Conservation (phyloP, 2,113 vertebrate genomes). For the Nannospalax galili region DNA sequence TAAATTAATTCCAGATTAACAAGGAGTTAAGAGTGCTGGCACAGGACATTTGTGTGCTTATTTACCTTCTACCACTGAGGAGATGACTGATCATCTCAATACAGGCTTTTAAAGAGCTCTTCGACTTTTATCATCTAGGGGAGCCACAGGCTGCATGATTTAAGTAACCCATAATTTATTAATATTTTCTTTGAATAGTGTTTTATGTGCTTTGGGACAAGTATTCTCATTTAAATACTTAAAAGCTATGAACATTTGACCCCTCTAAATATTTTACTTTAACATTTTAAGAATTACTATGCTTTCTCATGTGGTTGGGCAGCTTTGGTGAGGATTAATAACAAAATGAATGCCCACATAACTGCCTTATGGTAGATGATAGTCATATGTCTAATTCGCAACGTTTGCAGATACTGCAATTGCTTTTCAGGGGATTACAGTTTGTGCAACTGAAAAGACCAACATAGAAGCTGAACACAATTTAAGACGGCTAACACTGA, state of each 20-base stretch:
- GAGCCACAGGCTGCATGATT: constrained; percentile 64
- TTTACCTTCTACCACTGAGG: constrained; percentile 43
- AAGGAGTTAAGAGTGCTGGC: constrained; percentile 69
- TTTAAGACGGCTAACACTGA: not conserved
- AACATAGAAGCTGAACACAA: not conserved
- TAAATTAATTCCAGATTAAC: constrained; percentile 81
- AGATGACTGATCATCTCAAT: constrained; percentile 55
- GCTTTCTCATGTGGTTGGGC: accelerated
- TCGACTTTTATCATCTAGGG: constrained; percentile 72
- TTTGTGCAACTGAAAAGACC: not conserved
- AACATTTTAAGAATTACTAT: accelerated
- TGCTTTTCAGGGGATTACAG: not conserved
- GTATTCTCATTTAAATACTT: not conserved
- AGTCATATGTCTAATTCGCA: not conserved
- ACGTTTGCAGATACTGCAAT: not conserved
- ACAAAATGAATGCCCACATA: not conserved
- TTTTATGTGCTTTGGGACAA: constrained; percentile 46
- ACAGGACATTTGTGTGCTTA: constrained; percentile 61
- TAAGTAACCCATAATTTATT: constrained; percentile 79
- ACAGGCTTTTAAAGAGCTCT: constrained; percentile 51
- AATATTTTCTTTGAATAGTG: constrained; percentile 69
- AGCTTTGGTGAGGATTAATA: not conserved
- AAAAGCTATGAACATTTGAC: constrained; percentile 54
- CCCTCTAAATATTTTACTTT: constrained; percentile 23
- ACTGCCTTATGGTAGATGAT: not conserved